Percentiles rank a stretch among this genome's conserved stretches.
These are phyloP conservation scores for Coenonympha glycerion DNA, from an alignment of 2,888 invertebrate genomes.

Conservation along the genomic window DNA sequence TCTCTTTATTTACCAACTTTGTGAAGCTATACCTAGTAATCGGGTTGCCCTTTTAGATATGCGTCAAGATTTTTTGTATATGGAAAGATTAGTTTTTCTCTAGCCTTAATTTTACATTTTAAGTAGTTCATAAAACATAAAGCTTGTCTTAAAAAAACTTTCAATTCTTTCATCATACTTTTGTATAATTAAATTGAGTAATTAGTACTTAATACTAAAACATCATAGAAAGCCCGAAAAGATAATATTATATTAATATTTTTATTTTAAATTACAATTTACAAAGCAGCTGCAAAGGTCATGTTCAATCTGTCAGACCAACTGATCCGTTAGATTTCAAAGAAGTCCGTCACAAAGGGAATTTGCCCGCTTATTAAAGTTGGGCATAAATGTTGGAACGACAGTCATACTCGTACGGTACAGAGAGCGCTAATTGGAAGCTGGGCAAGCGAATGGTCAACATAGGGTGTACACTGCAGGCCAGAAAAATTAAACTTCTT, in stretches of 20 bases:
- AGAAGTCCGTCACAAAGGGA: conserved; percentile 15
- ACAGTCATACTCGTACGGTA: conserved; percentile 39
- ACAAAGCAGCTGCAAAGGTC: neutral
- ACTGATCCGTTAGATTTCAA: conserved; percentile 10
- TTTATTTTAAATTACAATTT: neutral
- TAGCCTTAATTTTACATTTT: too few species aligned
- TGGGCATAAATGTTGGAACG: conserved; percentile 30
- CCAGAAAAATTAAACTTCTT: conserved; percentile 15
- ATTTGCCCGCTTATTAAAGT: conserved; percentile 30
- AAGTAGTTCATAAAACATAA: too few species aligned
- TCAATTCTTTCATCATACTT: too few species aligned
- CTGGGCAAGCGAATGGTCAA: conserved; percentile 47
- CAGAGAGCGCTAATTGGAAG: conserved; percentile 60
- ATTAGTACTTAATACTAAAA: too few species aligned
- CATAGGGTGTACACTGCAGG: conserved; percentile 35
- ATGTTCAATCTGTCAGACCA: neutral
- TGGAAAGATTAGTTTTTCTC: too few species aligned
- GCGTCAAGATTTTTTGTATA: too few species aligned
- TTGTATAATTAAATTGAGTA: too few species aligned
- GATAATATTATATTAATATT: neutral
- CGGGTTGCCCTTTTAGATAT: too few species aligned
- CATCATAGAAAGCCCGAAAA: too few species aligned
- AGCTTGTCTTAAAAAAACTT: too few species aligned
- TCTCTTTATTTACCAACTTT: too few species aligned
- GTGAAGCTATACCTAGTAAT: too few species aligned